These are phyloP conservation scores for Lucilia cuprina DNA, from an alignment of 1,140 invertebrate species.

Conservation along the genomic window DNA sequence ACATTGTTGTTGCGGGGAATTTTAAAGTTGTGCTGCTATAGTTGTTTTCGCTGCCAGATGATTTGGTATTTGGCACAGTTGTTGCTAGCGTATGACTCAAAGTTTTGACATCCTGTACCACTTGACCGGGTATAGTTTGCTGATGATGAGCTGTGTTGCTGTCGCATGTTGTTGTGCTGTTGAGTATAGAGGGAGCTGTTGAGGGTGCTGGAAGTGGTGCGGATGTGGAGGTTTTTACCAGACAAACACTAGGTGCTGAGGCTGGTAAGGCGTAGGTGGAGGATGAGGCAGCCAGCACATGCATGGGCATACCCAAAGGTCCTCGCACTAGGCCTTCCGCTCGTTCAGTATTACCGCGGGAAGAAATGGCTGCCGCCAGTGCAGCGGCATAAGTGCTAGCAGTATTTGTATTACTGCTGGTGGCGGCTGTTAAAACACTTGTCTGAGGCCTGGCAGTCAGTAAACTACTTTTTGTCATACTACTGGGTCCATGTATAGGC, in stretches of 20 bases:
- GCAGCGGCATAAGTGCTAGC: conserved; percentile 20
- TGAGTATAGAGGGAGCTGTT: conserved; percentile 37
- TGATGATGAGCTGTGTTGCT: neutral
- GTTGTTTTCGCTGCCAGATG: neutral
- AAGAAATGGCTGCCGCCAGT: neutral
- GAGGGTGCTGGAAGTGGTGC: conserved; percentile 37
- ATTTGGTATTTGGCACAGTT: neutral
- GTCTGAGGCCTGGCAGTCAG: neutral
- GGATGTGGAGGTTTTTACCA: conserved; percentile 18
- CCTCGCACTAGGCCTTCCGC: conserved; percentile 48
- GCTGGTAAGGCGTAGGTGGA: conserved; percentile 46
- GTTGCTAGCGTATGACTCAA: neutral
- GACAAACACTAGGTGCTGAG: conserved; percentile 18
- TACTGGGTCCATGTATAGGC: neutral
- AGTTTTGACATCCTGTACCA: conserved; percentile 39
- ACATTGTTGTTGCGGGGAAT: conserved; percentile 40
- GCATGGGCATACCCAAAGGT: conserved; percentile 51
- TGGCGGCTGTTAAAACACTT: neutral
- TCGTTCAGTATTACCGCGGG: neutral
- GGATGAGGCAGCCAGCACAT: conserved; percentile 45
- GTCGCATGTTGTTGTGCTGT: conserved; percentile 17
- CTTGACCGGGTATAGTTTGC: conserved; percentile 51
- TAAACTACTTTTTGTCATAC: neutral
- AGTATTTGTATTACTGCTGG: neutral
- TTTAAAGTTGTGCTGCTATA: conserved; percentile 25